phyloP scores from a whole-genome alignment of 2,797 vertebrate genomes.

The Tinamus major region DNA sequence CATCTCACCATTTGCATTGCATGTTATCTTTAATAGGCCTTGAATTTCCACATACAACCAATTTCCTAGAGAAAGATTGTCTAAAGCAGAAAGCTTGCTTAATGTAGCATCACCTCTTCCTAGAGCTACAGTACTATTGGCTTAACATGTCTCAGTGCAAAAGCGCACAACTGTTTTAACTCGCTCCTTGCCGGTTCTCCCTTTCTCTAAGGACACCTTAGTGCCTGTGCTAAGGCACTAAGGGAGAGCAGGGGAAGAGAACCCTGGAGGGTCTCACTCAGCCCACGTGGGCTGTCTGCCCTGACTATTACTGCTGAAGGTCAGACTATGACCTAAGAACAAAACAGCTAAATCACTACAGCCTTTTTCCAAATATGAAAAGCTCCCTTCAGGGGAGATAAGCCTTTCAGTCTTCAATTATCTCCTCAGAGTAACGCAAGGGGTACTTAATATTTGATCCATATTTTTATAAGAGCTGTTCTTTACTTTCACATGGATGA shows the following conservation, averaged over 20 bases:
- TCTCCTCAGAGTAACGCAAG: neutral
- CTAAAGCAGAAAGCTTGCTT: neutral
- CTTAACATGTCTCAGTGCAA: neutral
- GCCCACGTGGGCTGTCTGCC: neutral
- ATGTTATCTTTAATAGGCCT: neutral
- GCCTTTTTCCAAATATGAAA: constrained; percentile 28
- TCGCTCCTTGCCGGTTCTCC: neutral
- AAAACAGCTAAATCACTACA: constrained; percentile 3
- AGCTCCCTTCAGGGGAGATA: neutral
- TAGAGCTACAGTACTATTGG: neutral
- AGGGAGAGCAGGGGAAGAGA: neutral
- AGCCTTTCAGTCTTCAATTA: neutral
- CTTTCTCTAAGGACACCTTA: neutral
- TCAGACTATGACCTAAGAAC: neutral
- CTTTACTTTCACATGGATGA: neutral
- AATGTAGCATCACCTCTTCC: neutral
- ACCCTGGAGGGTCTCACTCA: neutral
- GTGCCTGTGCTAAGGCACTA: neutral
- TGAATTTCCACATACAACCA: neutral
- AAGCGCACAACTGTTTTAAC: neutral
- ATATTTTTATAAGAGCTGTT: neutral
- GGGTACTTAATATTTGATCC: neutral
- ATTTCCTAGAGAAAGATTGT: neutral
- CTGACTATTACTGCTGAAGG: neutral
- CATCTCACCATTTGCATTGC: neutral